Base-by-base conservation (phyloP, 35 echinoderm and acorn worm species). In the Anneissia japonica region DNA sequence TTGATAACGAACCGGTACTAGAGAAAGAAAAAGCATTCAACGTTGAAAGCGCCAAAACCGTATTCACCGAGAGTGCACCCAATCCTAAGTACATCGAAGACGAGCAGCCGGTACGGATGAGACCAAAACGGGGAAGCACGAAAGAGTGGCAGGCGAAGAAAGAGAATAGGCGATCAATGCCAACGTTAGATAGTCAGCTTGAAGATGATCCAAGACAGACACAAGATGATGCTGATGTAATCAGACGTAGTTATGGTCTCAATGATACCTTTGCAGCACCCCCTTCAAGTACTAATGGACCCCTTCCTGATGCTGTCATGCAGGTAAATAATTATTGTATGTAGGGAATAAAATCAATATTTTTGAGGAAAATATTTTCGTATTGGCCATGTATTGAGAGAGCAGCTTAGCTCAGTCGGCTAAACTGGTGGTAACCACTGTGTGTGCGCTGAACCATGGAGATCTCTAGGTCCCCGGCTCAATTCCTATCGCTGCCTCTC, bases 101-200 rank as follows among this genome's bases (percentile, higher is more conserved):
- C 6, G 35, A 75, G n/a, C 46, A 85, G 13, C 46, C 81, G 33
- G 77, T 81, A 11, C 14, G 39, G 32, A 77, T 80, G 40, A 86
- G 84, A 32, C 73, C 79, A 30, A 39, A 84, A 36, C 81, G 28
- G 16, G 56, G 38, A 13, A 85, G 87, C 56, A 74, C 83, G 19
- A 88, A 97, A 26, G 94, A 97, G 29, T 36, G 46, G 30, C 84
- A 97, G 40, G 85, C 76, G 74, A 97, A 93, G 77, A 87, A 84
- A 34, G 87, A 93, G 31, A 88, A 97, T 37, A 79, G 94, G 19
- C 91, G 91, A 28, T 93, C 94, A 5, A 77, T 97, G 39, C 94
- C 91, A 16, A 88, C 89, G 28, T 81, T 84, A 31, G 86, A 38
- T 21, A 51, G 37, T 14, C 74, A 30, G 35, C 84, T 17, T 64